Base-by-base conservation (phyloP, 2,888 invertebrate genomes). In the Drosophila paucipuncta region DNA sequence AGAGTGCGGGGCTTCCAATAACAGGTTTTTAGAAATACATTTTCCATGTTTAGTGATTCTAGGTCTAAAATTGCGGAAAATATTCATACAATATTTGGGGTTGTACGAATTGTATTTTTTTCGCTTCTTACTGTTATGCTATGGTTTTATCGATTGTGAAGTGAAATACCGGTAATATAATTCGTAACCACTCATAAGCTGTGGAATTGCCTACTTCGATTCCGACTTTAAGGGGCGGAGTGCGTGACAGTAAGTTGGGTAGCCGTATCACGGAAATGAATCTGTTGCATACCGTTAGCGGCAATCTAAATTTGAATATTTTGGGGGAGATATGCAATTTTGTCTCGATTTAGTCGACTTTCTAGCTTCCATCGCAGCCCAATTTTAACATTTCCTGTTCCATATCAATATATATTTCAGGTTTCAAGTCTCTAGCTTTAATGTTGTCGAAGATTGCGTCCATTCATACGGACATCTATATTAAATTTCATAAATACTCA, bases 21-120 rank as follows among this genome's bases (percentile, higher is more conserved):
- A n/a, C 2, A 41, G 0, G 10, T n/a, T 41, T 10, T 10, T 10
- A 10, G 41, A 1, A 2, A n/a, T 4, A 0, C 10, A n/a, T 10
- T 41, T 41, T n/a, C n/a, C 4, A 41, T 41, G n/a, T 41, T 41
- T n/a, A 1, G 10, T 41, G n/a, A n/a, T 41, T n/a, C 41, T 41
- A 41, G 10, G n/a, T 10, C 39, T 4, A 10, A n/a, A 41, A 10
- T 41, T 41, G 0, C 18, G 4, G 10, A 35, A 35, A 13, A 13
- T 35, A 10, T 10, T 41, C 2, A 10, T 4, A 10, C n/a, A 4
- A 41, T n/a, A 10, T 41, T n/a, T 1, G 4, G 10, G 2, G n/a
- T 10, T 41, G 41, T 41, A 4, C n/a, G 18, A 39, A 9, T 39
- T 39, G n/a, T 9, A 33, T 39, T 18, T 9, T 30, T 37, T 1